Evolutionary conservation across 2,113 vertebrate genomes (phyloP), one percentile per base, ranked within the genome.

Genomic region (Suricata suricatta): DNA sequence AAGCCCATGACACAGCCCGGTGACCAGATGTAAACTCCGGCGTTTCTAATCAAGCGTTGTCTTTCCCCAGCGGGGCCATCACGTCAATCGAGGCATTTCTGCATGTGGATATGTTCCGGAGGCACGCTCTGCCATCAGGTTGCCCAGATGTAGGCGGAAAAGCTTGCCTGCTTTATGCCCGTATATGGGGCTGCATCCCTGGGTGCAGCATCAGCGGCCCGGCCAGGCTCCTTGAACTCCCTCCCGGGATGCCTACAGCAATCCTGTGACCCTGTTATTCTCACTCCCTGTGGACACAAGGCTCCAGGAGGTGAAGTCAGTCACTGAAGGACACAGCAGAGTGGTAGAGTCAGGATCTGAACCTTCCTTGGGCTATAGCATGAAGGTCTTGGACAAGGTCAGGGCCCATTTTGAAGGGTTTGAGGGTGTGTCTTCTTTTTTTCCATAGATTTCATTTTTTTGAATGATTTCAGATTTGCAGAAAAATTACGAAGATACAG

Each of bases 341-440:
- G 52, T 11, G 21, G 19, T 4, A 9, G 29, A 11, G 38, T 6
- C 17, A 27, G 69, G 54, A 50, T 38, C 52, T 44, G 35, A 94
- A 72, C 17, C 38, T 41, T 41, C 38, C 38, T 41, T 41, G 38
- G 38, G 38, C 38, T 41, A 1, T 17, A 29, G 44, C 8, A 3
- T 5, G 38, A 93, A 25, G 12, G 21, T 17, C 7, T 93, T 72
- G 38, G 19, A 69, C 25, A n/a, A 25, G 57, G 17, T 50, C 8
- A 5, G 15, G 6, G 5, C 14, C 3, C 4, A 5, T 3, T 13
- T 29, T 6, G 27, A 5, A 27, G 33, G 7, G 21, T 14, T 41
- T 21, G 16, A 25, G 50, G 38, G 11, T 19, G 1, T 35, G 27
- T 71, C 23, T 93, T 38, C 41, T n/a, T 33, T 80, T 74, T 54